Evolutionary conservation across 2,113 vertebrate genomes (phyloP), one percentile per base, ranked within the genome.

Genomic region (Copsychus sechellarum): DNA sequence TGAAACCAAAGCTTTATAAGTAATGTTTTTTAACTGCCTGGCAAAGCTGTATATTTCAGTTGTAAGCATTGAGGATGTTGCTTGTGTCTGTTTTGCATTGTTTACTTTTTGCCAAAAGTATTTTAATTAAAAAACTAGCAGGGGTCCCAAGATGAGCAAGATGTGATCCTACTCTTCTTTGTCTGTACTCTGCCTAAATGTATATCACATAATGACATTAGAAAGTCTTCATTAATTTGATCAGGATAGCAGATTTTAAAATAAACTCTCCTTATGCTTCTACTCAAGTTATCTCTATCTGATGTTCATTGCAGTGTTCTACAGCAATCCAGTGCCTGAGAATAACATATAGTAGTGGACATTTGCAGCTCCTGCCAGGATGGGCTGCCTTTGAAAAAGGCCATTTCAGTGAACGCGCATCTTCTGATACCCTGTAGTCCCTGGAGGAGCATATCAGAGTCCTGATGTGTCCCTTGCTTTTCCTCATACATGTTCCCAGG

Each of bases 241-340:
- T 76, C 10, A 21, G n/a, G 60, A 18, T 61, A 86, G n/a, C 62
- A 83, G 58, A 79, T 80, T 71, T 85, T 67, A 38, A 58, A 66
- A 70, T 28, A 67, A 77, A 1, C 5, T 12, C 8, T 15, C 4
- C 5, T 20, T 19, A 25, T 34, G 34, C 33, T 71, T 40, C 54
- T 36, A 15, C n/a, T 62, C 0, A 0, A 58, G 47, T 66, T 8
- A 12, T 19, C 0, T 2, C n/a, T 78, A 8, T 56, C 24, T 61
- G 60, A 36, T 1, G 1, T 58, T 67, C 18, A 10, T 14, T 81
- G 64, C 19, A 38, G 26, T 53, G 31, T 36, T 80, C 17, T 65
- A 12, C 16, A 88, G 58, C 26, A 69, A 7, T 71, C 26, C 22
- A 23, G 57, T 47, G 24, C 12, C 24, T 82, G 40, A 31, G 21